These are phyloP conservation scores for Acrossocheilus wenchowensis DNA, from an alignment of 2,797 vertebrate genomes.

Conservation along the genomic window DNA sequence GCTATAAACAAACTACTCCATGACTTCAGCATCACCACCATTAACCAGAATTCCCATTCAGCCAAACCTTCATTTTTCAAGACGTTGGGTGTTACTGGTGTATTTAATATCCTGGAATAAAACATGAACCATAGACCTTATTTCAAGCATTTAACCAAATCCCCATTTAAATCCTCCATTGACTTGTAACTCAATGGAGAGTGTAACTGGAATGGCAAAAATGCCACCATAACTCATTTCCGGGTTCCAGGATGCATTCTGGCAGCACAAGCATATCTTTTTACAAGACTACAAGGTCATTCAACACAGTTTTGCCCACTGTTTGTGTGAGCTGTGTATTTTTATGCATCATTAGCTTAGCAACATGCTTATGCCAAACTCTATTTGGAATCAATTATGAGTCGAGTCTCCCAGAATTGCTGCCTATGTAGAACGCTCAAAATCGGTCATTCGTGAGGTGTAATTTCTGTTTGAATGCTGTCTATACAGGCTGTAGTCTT, in stretches of 20 bases:
- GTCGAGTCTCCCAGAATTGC: background rate
- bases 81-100: background rate
- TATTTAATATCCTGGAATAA: background rate
- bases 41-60: background rate
- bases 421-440: background rate
- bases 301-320: background rate
- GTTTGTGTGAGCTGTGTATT: background rate
- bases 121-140: background rate
- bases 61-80: background rate
- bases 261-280: background rate
- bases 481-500: background rate
- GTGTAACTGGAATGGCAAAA: background rate
- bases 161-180: background rate
- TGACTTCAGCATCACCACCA: background rate
- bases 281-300: background rate
- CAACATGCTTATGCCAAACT: constrained; percentile 3
- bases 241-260: background rate
- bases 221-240: background rate
- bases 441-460: background rate
- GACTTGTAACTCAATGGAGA: background rate
- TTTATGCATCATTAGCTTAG: constrained; percentile 6
- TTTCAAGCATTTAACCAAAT: background rate
- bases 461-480: background rate
- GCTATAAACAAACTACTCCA: background rate
- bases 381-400: background rate